Evolutionary conservation across 2,888 invertebrate genomes (phyloP), one percentile per base, ranked within the genome.

Genomic region (Phasia obesa): DNA sequence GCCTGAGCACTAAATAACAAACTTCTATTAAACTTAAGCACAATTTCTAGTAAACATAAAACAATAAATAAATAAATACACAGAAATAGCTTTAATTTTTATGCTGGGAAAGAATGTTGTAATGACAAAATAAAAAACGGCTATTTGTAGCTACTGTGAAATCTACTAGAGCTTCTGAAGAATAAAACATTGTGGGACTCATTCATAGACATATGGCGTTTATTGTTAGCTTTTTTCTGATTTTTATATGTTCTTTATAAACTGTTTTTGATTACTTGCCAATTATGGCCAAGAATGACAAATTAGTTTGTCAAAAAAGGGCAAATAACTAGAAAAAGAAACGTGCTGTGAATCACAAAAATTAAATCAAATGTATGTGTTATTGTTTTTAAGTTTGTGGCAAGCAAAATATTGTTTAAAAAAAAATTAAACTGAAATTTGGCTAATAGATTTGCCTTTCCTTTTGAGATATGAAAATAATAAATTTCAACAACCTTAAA

Each of bases 221-320:
- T 71, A 35, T 27, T n/a, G 42, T 23, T 17, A 38, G 38, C 53
- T 27, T 55, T 65, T 62, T 70, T 35, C 67, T 31, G 27, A 17
- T 19, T 17, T 13, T 64, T 27, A n/a, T 49, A 19, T 67, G 55
- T 83, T 79, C 65, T 71, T 57, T 71, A 49, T 79, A 79, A 75
- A 83, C 83, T 79, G 71, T 71, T 83, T 83, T 71, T 83, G 83
- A 79, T 83, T 79, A 60, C 55, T 65, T 75, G 69, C 83, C 69
- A 83, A 79, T 79, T 75, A 79, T 83, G 75, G 83, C 53, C 79
- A 76, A 71, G 83, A 83, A 83, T 83, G 69, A 76, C 71, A 83
- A 79, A 83, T 83, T 83, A 76, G 75, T 70, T 75, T 74, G 47
- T 78, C 69, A 47, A 57, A 71, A 71, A 70, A 75, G 77, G 77